Conservation (phyloP, 1,140 invertebrate genomes). For the Lanistes nyassanus region DNA sequence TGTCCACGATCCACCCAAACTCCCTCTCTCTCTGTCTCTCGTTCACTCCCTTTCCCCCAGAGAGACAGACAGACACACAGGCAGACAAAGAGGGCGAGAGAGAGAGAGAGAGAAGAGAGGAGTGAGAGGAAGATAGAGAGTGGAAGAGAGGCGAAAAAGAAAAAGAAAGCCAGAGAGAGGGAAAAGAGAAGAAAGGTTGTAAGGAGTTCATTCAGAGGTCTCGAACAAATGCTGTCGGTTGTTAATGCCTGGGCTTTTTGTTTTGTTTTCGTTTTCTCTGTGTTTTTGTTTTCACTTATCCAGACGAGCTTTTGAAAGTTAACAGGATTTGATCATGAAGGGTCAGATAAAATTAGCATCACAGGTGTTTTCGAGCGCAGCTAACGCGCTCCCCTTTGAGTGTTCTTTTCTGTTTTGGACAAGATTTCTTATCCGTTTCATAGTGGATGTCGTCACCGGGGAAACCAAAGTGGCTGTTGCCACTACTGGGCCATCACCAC, state of each 20-base stretch:
- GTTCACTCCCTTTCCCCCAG: conserved; percentile 8
- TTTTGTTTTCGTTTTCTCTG: neutral
- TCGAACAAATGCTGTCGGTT: neutral
- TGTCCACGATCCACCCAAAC: neutral
- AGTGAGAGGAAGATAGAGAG: neutral
- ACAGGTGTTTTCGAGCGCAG: too few relatives aligned
- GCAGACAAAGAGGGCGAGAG: neutral
- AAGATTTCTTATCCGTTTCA: too few relatives aligned
- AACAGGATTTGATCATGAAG: neutral
- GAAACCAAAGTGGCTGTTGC: too few relatives aligned
- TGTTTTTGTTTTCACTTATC: neutral
- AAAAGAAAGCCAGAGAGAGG: neutral
- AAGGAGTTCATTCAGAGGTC: neutral
- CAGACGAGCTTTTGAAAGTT: neutral
- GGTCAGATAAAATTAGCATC: neutral
- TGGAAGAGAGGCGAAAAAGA: neutral
- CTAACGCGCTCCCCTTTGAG: too few relatives aligned
- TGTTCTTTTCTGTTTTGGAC: too few relatives aligned
- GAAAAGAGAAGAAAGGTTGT: neutral
- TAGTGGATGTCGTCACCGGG: too few relatives aligned
- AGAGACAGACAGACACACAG: neutral
- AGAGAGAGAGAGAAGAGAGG: neutral
- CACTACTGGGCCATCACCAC: too few relatives aligned
- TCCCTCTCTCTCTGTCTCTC: conserved; percentile 24
- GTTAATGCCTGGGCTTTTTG: neutral